These are phyloP conservation scores for Hymenopus coronatus DNA, from an alignment of 2,888 invertebrate genomes.

Conservation along the genomic window DNA sequence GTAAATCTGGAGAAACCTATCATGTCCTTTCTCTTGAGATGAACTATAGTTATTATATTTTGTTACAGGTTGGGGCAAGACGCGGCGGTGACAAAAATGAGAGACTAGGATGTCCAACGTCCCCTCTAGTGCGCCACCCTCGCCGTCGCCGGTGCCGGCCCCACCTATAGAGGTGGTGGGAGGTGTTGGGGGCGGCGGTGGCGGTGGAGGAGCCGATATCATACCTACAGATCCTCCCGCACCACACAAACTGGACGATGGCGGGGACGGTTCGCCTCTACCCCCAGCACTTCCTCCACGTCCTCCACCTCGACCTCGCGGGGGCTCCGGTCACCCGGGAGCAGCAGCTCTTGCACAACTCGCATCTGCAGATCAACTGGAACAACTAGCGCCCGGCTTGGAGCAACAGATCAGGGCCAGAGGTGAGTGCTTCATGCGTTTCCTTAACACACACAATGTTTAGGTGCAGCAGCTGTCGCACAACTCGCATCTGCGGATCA, in stretches of 20 bases:
- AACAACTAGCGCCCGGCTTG: not conserved
- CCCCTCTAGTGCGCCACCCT: not conserved
- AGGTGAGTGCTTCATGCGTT: not conserved
- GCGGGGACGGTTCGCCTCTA: not conserved
- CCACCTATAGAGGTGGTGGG: not conserved
- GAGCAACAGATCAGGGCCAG: conserved; percentile 9
- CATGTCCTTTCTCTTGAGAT: not conserved
- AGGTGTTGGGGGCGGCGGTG: not conserved
- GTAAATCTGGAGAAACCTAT: no score
- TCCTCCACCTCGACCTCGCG: conserved; percentile 30
- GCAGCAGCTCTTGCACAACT: conserved; percentile 6
- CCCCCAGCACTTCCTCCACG: conserved; percentile 32
- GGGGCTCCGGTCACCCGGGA: not conserved
- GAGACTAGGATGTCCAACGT: not conserved
- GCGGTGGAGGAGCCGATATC: not conserved
- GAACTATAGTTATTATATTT: not conserved
- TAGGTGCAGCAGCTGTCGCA: no score
- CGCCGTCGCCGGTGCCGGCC: not conserved
- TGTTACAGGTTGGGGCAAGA: not conserved
- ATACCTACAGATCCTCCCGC: not conserved
- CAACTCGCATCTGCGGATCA: no score
- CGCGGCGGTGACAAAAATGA: not conserved
- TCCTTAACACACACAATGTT: no score
- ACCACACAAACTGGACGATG: conserved; percentile 18
- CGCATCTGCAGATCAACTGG: not conserved